phyloP scores from a whole-genome alignment of 2,888 invertebrate species.

The Ormyrus labotus region DNA sequence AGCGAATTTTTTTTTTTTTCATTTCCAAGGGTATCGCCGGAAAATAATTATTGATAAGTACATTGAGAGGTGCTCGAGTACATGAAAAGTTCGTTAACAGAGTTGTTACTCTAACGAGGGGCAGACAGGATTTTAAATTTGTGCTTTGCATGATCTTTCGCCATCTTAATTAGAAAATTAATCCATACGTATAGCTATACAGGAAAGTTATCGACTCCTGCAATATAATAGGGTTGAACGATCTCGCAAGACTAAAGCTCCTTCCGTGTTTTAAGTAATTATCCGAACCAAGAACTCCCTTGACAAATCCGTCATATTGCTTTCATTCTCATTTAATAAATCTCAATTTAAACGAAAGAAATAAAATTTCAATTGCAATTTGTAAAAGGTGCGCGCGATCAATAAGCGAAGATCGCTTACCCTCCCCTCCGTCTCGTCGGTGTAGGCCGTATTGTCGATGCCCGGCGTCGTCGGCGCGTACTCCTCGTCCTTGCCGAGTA shows the following conservation, averaged over 20 bases:
- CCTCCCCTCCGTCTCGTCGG: slow-evolving; percentile 70
- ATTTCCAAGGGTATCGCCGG: too few relatives aligned
- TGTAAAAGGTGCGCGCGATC: too few relatives aligned
- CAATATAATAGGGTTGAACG: background rate
- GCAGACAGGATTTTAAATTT: too few relatives aligned
- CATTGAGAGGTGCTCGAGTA: too few relatives aligned
- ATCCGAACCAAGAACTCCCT: slow-evolving; percentile 7
- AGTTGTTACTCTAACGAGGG: too few relatives aligned
- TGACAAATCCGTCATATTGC: background rate
- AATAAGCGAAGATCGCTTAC: slow-evolving; percentile 56
- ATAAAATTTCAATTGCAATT: too few relatives aligned
- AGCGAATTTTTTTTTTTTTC: too few relatives aligned
- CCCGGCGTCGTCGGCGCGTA: slow-evolving; percentile 64
- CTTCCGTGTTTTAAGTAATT: slow-evolving; percentile 13
- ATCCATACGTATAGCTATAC: background rate
- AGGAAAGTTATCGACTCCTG: slow-evolving; percentile 6
- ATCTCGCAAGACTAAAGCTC: background rate
- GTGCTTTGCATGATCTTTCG: too few relatives aligned
- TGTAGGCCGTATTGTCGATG: slow-evolving; percentile 69
- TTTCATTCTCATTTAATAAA: background rate
- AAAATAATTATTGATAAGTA: too few relatives aligned
- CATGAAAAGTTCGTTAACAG: too few relatives aligned
- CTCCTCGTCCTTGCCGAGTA: slow-evolving; percentile 66
- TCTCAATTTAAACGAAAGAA: too few relatives aligned
- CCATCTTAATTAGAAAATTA: background rate